phyloP scores from a whole-genome alignment of 2,113 vertebrate species.

The Callipepla squamata region DNA sequence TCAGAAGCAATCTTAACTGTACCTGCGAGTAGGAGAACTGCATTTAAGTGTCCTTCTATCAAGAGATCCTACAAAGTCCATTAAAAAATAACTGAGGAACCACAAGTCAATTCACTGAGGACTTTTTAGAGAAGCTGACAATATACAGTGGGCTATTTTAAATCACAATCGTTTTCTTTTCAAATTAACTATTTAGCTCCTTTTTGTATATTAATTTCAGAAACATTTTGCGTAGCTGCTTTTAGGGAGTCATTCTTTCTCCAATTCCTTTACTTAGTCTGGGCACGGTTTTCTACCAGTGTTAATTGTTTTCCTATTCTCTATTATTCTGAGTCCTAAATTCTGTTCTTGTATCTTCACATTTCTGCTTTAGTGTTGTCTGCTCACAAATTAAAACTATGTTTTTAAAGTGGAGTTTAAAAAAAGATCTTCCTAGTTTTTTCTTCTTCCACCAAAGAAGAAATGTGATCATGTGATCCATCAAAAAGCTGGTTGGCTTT shows the following conservation, averaged over 20 bases:
- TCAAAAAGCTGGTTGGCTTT: neutral
- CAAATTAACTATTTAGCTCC: neutral
- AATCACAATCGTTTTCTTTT: constrained; percentile 1
- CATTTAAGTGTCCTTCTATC: neutral
- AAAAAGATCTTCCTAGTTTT: neutral
- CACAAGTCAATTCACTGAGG: neutral
- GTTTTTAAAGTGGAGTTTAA: neutral
- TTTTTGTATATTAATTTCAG: constrained; percentile 33
- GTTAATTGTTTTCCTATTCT: constrained; percentile 28
- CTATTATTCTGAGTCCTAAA: neutral
- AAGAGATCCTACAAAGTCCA: neutral
- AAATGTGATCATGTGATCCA: neutral
- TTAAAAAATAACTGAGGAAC: constrained; percentile 23
- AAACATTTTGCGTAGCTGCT: neutral
- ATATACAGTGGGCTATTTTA: constrained; percentile 4
- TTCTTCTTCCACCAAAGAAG: neutral
- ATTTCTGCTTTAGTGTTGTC: neutral
- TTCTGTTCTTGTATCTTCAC: neutral
- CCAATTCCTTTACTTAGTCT: neutral
- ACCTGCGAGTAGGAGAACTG: neutral
- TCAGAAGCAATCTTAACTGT: constrained; percentile 2
- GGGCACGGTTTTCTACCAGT: neutral
- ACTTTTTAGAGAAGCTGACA: neutral
- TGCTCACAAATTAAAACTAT: neutral
- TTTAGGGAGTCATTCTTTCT: neutral